These are phyloP conservation scores for human (Homo sapiens) DNA, from an alignment of 2,113 vertebrate species.

Conservation along the genomic window DNA sequence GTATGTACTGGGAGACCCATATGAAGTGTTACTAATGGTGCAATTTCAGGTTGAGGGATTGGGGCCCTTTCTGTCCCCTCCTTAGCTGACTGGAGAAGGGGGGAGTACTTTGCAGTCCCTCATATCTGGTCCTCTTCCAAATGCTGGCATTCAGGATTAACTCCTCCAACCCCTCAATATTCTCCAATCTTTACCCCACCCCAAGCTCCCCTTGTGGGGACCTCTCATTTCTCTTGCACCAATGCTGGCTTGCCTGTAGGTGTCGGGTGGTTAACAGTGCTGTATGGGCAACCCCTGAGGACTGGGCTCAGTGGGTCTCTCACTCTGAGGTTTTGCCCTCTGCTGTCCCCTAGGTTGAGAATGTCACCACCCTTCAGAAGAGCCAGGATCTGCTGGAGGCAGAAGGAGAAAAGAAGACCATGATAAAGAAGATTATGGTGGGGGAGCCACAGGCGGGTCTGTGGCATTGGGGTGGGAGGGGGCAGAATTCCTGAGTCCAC, in stretches of 20 bases:
- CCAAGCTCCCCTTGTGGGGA: background rate
- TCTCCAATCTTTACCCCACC: background rate
- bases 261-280: background rate
- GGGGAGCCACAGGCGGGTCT: background rate
- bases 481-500: background rate
- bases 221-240: background rate
- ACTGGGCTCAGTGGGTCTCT: background rate
- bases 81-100: background rate
- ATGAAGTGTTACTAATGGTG: background rate
- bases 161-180: background rate
- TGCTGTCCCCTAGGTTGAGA: background rate
- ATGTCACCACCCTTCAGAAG: background rate
- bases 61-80: background rate
- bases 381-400: background rate
- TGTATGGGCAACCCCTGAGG: accelerated
- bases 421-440: conserved; percentile 72
- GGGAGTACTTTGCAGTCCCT: background rate
- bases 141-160: background rate
- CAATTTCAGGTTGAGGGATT: background rate
- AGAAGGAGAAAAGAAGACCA: conserved; percentile 46
- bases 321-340: background rate
- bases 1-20: background rate
- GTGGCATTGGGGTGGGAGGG: background rate
- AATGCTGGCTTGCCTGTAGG: background rate
- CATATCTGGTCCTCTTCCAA: background rate